Percentiles rank a stretch among this genome's conserved stretches.
These are phyloP conservation scores for Chironomus tentans DNA, from an alignment of 2,888 invertebrate genomes.

Conservation along the genomic window DNA sequence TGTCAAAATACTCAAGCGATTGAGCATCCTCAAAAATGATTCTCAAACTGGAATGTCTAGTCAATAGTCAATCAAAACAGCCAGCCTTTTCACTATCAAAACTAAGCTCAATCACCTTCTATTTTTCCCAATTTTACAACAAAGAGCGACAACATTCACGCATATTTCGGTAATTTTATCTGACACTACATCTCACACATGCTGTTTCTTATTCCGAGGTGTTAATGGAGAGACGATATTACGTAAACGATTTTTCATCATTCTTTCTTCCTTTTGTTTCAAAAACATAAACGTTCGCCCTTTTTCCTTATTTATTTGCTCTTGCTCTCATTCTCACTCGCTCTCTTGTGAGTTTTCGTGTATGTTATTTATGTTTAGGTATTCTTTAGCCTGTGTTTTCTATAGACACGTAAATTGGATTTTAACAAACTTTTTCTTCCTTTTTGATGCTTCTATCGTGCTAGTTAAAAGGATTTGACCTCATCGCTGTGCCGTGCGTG, in stretches of 20 bases:
- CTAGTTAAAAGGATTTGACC: not conserved
- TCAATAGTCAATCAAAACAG: too few species aligned
- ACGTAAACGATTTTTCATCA: conserved; percentile 16
- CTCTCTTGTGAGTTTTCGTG: not conserved
- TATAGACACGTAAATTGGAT: conserved; percentile 18
- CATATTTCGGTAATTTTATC: conserved; percentile 6
- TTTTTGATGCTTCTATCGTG: too few species aligned
- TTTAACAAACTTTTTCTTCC: conserved; percentile 18
- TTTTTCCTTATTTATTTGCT: too few species aligned
- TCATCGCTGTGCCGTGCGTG: too few species aligned
- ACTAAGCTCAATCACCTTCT: too few species aligned
- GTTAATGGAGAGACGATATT: conserved; percentile 19
- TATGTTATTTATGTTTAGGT: not conserved
- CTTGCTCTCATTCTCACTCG: not conserved
- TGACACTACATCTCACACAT: too few species aligned
- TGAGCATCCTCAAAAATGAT: too few species aligned
- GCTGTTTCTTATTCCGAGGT: not conserved
- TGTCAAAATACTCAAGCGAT: too few species aligned
- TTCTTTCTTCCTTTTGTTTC: not conserved
- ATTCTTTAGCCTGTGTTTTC: not conserved
- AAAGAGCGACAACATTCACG: not conserved
- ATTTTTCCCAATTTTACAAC: too few species aligned
- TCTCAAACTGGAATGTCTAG: too few species aligned
- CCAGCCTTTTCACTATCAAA: too few species aligned
- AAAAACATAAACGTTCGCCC: not conserved